Evolutionary conservation across 2,797 vertebrate species (phyloP).

Genomic region (Lepus oiostolus): DNA sequence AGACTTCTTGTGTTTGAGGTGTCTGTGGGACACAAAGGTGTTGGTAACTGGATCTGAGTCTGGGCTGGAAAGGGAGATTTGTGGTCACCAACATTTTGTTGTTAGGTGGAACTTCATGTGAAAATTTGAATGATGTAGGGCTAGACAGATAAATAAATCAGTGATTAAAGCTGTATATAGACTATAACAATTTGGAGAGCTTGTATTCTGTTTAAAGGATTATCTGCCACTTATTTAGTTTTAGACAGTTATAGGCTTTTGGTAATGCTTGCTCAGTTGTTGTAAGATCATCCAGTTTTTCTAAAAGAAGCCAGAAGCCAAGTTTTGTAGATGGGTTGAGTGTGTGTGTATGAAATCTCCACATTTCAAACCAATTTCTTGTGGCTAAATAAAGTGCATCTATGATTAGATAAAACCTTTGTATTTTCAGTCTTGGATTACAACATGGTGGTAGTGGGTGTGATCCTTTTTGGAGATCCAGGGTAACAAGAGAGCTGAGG

Average conservation of each 20-base stretch:
- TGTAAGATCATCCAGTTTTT: not conserved
- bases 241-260: conserved; percentile 16
- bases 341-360: conserved; percentile 42
- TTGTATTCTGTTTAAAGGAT: not conserved
- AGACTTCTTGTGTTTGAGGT: not conserved
- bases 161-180: not conserved
- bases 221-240: not conserved
- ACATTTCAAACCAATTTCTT: not conserved
- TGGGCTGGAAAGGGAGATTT: conserved; percentile 5
- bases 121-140: not conserved
- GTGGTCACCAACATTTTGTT: not conserved
- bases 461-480: not conserved
- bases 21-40: not conserved
- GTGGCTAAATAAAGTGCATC: not conserved
- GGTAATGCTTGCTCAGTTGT: not conserved
- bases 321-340: not conserved
- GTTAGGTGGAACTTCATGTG: conserved; percentile 31
- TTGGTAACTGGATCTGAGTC: not conserved
- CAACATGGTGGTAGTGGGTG: not conserved
- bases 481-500: not conserved
- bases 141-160: conserved; percentile 5
- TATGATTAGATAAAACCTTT: conserved; percentile 32
- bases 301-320: conserved; percentile 46
- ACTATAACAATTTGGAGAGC: not conserved
- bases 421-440: conserved; percentile 22